A percentile compares a stretch with the other conserved stretches of the same genome.
These are phyloP conservation scores for Petrophora chlorosata DNA, from an alignment of 2,888 invertebrate genomes.

Conservation along the genomic window DNA sequence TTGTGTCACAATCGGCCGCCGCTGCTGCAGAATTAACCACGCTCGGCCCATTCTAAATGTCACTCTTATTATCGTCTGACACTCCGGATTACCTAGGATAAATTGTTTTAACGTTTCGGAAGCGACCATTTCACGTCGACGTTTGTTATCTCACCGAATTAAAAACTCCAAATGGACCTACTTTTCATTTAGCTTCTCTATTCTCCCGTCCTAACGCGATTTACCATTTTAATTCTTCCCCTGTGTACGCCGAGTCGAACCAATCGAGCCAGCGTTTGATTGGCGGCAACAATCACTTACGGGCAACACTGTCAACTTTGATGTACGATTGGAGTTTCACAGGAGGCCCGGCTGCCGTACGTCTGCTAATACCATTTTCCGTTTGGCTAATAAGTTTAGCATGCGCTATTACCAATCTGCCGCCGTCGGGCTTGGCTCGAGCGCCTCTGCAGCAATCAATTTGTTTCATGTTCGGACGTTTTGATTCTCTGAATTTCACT, in stretches of 20 bases:
- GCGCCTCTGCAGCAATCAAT: conserved; percentile 78
- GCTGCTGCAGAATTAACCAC: conserved; percentile 78
- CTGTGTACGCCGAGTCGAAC: conserved; percentile 50
- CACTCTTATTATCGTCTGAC: conserved; percentile 83
- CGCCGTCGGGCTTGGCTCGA: conserved; percentile 69
- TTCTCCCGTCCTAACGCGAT: conserved; percentile 51
- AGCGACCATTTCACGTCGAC: conserved; percentile 68
- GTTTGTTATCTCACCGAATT: conserved; percentile 72
- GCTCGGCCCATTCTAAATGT: conserved; percentile 74
- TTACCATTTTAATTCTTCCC: conserved; percentile 58
- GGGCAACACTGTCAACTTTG: conserved; percentile 71
- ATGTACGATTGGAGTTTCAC: conserved; percentile 74
- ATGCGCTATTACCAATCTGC: conserved; percentile 80
- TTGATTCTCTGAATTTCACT: conserved; percentile 74
- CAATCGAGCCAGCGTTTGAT: conserved; percentile 72
- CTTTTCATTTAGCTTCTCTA: conserved; percentile 50
- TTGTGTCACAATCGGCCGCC: conserved; percentile 76
- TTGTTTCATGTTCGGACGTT: conserved; percentile 78
- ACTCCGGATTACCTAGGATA: conserved; percentile 80
- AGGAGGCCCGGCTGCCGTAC: conserved; percentile 61
- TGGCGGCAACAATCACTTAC: conserved; percentile 80
- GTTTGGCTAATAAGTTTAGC: conserved; percentile 83
- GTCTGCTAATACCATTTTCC: conserved; percentile 81
- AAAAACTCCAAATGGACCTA: conserved; percentile 55
- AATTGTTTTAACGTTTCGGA: conserved; percentile 80